Percentiles rank a stretch among this genome's conserved stretches.
phyloP scores from a whole-genome alignment of 64 coral and sea anemone genomes.

The Dendronephthya gigantea region DNA sequence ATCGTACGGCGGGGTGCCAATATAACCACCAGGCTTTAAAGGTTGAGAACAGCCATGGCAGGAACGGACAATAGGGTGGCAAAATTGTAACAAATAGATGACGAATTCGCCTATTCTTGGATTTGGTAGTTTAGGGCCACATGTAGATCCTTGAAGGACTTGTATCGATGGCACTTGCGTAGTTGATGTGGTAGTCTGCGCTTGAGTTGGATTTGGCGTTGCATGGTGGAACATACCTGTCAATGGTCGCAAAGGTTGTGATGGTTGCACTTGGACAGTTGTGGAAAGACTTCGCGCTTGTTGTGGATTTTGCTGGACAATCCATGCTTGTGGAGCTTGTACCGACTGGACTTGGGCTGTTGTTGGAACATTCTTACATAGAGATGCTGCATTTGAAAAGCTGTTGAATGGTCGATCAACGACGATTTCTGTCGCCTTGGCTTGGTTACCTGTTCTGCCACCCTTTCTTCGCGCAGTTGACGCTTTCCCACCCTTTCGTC shows the following conservation, averaged over 20 bases:
- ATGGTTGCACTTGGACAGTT: too few relatives aligned
- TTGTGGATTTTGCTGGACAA: too few relatives aligned
- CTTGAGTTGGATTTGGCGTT: not conserved
- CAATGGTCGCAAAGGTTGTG: not conserved
- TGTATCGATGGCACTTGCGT: not conserved
- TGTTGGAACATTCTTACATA: too few relatives aligned
- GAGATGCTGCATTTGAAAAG: not conserved
- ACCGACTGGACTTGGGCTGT: too few relatives aligned
- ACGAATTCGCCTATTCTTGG: conserved; percentile 27
- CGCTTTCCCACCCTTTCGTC: not conserved
- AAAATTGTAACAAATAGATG: conserved; percentile 31
- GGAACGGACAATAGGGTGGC: conserved; percentile 23
- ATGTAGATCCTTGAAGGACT: not conserved
- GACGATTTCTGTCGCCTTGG: not conserved
- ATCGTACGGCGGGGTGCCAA: conserved; percentile 36
- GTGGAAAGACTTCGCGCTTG: too few relatives aligned
- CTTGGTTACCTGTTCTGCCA: not conserved
- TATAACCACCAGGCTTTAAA: conserved; percentile 37
- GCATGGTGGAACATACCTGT: not conserved
- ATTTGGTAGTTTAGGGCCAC: not conserved
- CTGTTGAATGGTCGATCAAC: not conserved
- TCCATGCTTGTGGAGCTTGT: too few relatives aligned
- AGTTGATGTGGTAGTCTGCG: not conserved
- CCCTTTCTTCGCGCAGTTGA: not conserved
- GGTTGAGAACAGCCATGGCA: conserved; percentile 43